Percentiles rank a stretch among this genome's conserved stretches.
Conservation (phyloP, 2,797 vertebrate species). For the Poecilia picta region DNA sequence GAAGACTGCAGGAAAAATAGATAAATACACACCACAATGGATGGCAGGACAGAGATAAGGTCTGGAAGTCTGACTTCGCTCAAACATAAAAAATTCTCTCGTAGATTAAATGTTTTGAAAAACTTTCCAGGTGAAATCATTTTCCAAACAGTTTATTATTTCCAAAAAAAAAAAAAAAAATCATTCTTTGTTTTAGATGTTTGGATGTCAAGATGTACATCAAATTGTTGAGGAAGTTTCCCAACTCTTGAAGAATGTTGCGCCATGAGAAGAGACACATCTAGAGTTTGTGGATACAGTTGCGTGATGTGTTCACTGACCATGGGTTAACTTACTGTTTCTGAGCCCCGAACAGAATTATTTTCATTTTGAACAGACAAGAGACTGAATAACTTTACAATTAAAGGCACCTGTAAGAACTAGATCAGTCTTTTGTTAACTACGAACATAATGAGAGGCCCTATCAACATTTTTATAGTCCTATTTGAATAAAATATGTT, state of each 20-base stretch:
- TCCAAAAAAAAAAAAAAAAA: too few species aligned
- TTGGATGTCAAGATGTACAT: background rate
- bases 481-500: background rate
- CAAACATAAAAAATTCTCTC: slow-evolving; percentile 4
- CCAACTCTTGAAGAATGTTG: background rate
- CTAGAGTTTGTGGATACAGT: background rate
- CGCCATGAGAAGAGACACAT: background rate
- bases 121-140: background rate
- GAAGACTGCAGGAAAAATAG: slow-evolving; percentile 44
- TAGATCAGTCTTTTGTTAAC: background rate
- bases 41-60: slow-evolving; percentile 37
- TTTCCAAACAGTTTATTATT: background rate
- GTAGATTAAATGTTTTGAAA: too few species aligned
- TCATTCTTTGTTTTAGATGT: background rate
- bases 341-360: background rate
- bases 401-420: background rate
- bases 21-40: slow-evolving; percentile 12
- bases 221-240: background rate
- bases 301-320: background rate
- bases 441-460: background rate
- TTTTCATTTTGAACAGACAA: background rate
- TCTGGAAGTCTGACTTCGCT: slow-evolving; percentile 28
- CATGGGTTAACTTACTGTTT: background rate
- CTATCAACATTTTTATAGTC: background rate
- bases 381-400: background rate